A percentile compares a stretch with the other conserved stretches of the same genome.
Conservation (phyloP, 37 sponge, comb jelly and placozoan genomes). For the Agelas oroides region DNA sequence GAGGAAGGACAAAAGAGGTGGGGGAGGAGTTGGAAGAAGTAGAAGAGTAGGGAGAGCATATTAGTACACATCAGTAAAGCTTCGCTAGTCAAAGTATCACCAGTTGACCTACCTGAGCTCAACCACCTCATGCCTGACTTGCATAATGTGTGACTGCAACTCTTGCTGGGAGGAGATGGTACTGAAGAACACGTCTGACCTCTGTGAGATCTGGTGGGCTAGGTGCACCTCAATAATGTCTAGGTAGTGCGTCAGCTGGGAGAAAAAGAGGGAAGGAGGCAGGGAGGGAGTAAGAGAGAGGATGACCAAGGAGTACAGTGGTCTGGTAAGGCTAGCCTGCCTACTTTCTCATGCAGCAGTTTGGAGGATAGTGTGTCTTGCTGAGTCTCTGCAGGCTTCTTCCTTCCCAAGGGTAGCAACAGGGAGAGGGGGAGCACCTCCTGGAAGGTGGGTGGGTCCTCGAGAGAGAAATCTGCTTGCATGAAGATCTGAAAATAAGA, state of each 20-base stretch:
- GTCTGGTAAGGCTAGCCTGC: neutral
- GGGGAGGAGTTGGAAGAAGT: too few relatives aligned
- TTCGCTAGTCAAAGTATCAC: too few relatives aligned
- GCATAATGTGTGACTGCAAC: slow-evolving; percentile 54
- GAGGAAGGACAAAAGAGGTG: too few relatives aligned
- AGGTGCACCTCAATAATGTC: slow-evolving; percentile 94
- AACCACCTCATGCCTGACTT: slow-evolving; percentile 57
- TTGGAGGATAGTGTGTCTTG: slow-evolving; percentile 50
- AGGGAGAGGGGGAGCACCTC: slow-evolving; percentile 72
- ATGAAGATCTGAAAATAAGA: slow-evolving; percentile 63
- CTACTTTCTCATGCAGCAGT: slow-evolving; percentile 85
- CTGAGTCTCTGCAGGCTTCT: neutral
- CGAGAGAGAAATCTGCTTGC: slow-evolving; percentile 71
- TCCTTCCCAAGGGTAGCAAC: slow-evolving; percentile 15
- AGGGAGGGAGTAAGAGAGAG: slow-evolving; percentile 1
- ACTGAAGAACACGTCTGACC: slow-evolving; percentile 92
- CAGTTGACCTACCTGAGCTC: slow-evolving; percentile 44
- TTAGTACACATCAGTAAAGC: too few relatives aligned
- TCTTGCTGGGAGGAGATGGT: slow-evolving; percentile 88
- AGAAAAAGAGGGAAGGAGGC: slow-evolving; percentile 1
- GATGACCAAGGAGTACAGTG: neutral
- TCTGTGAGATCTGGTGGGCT: slow-evolving; percentile 88
- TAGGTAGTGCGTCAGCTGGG: slow-evolving; percentile 90
- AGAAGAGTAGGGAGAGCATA: too few relatives aligned
- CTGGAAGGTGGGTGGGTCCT: slow-evolving; percentile 81